phyloP scores from a whole-genome alignment of 2,113 vertebrate genomes.

The Suncus etruscus region DNA sequence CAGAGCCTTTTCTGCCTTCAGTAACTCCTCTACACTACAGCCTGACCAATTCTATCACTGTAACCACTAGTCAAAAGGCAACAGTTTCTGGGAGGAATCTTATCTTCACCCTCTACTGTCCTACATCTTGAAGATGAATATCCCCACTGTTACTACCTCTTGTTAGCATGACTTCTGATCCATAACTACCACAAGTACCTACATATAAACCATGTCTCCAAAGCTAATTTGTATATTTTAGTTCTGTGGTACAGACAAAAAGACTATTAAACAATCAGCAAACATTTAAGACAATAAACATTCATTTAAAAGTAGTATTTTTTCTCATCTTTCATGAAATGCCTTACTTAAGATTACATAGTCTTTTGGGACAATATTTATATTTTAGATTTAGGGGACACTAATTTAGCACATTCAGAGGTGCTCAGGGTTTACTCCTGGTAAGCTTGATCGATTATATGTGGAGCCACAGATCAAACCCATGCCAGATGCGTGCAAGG shows the following conservation, averaged over 20 bases:
- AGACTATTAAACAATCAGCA: background rate
- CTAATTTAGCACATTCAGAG: too few relatives aligned
- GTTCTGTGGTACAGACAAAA: slow-evolving; percentile 29
- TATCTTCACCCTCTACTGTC: background rate
- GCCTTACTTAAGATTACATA: slow-evolving; percentile 9
- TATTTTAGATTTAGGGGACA: too few relatives aligned
- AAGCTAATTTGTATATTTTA: background rate
- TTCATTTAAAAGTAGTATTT: slow-evolving; percentile 12
- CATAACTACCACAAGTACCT: background rate
- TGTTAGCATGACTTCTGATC: background rate
- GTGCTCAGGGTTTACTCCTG: too few relatives aligned
- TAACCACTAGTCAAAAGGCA: background rate
- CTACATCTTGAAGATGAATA: background rate
- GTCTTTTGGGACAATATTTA: background rate
- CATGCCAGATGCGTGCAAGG: too few relatives aligned
- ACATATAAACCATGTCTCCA: background rate
- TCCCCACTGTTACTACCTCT: background rate
- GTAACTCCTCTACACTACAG: background rate
- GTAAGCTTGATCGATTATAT: too few relatives aligned
- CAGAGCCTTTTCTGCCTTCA: slow-evolving; percentile 26
- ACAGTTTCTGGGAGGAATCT: background rate
- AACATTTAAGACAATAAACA: slow-evolving; percentile 20
- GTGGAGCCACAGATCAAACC: too few relatives aligned
- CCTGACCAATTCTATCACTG: background rate
- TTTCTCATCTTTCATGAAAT: background rate